Base-by-base conservation (phyloP, 2,113 vertebrate genomes). In the Cacatua alba region DNA sequence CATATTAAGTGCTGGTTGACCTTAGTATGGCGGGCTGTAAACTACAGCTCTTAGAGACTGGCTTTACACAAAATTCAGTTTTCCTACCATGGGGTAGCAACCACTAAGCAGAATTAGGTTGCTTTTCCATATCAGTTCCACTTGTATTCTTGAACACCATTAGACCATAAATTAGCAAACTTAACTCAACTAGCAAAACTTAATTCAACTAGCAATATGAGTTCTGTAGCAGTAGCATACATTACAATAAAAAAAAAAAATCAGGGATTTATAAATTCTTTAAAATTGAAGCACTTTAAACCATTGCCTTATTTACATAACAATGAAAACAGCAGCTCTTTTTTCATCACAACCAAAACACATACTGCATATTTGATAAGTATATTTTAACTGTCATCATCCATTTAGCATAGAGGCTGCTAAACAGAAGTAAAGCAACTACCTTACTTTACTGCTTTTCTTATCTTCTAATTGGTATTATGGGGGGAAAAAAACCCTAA, bases 291-390 rank as follows among this genome's bases (percentile, higher is more conserved):
- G 2, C 3, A 43, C 11, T 93, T 87, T 2, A 37, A 76, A 3
- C 1, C 3, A 24, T 41, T 48, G 72, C 11, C 1, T 6, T 37
- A 17, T 11, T 55, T 48, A 4, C 13, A 43, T 6, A 10, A 3
- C 0, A 57, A 53, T 8, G 5, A 63, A 86, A 77, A n/a, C 3
- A 82, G 3, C 8, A 57, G 12, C 2, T 10, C 3, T n/a, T 68
- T 72, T 88, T 78, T 11, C 2, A 65, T 44, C 3, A 7, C 4
- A 85, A 60, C 4, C 2, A 77, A 76, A 65, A 17, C 9, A n/a
- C 0, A 24, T 33, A 41, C 15, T 0, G 0, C 10, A 9, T 3
- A 1, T 13, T 70, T 49, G 48, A 46, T 0, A 10, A 1, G 1
- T 35, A 28, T 33, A 12, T 17, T 39, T 7, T 72, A 28, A 63